Conservation (phyloP, 2,888 invertebrate genomes). For the Drosophila recens region DNA sequence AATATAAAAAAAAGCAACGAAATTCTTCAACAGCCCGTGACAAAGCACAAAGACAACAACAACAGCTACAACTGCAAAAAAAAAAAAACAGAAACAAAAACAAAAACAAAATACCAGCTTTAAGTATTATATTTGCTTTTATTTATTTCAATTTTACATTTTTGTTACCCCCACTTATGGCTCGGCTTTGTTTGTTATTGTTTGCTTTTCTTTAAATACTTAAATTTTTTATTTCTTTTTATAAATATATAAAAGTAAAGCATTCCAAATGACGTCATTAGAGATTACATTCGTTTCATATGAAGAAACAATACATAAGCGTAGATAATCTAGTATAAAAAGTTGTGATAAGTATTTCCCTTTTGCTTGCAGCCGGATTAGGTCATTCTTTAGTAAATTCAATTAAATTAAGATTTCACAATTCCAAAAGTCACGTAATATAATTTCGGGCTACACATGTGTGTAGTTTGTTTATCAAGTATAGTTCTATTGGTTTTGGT, state of each 20-base stretch:
- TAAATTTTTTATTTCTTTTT: constrained; percentile 26
- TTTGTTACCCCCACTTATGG: constrained; percentile 24
- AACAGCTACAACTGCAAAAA: background rate
- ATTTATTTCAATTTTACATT: constrained; percentile 39
- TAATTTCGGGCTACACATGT: background rate
- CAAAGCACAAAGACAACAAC: constrained; percentile 37
- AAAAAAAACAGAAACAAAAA: background rate
- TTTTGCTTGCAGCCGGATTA: background rate
- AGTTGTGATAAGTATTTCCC: constrained; percentile 20
- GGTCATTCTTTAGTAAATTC: constrained; percentile 3
- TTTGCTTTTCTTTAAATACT: constrained; percentile 29
- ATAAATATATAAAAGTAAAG: constrained; percentile 11
- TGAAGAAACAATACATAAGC: background rate
- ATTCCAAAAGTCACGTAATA: constrained; percentile 52
- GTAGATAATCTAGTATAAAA: constrained; percentile 6
- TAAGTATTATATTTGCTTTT: constrained; percentile 45
- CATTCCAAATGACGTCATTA: constrained; percentile 43
- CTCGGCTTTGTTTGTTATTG: constrained; percentile 23
- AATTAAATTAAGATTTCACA: background rate
- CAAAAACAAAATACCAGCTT: constrained; percentile 8
- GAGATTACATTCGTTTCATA: background rate
- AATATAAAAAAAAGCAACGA: constrained; percentile 18
- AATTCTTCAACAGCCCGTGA: constrained; percentile 57
- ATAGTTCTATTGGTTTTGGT: constrained; percentile 8
- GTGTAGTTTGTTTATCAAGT: constrained; percentile 4